phyloP scores from a whole-genome alignment of 2,797 vertebrate genomes.

The Parauchenoglanis punctatus region DNA sequence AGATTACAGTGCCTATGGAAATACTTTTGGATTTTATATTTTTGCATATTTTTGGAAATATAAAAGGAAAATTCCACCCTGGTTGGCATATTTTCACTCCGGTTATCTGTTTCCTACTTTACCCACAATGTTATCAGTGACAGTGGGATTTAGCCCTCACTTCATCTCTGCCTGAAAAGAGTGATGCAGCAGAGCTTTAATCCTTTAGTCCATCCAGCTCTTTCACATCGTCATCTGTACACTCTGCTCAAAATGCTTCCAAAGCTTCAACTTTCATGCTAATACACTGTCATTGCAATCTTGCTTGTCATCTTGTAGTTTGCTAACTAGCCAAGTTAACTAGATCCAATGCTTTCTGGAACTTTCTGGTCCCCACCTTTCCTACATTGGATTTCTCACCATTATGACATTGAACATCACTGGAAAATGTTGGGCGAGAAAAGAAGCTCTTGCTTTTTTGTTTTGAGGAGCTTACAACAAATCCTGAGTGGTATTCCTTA shows the following conservation, averaged over 20 bases:
- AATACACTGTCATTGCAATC: background rate
- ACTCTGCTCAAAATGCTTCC: background rate
- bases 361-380: background rate
- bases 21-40: background rate
- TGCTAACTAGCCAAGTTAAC: background rate
- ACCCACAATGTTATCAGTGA: background rate
- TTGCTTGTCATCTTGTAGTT: background rate
- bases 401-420: background rate
- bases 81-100: background rate
- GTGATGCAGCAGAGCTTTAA: background rate
- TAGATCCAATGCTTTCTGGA: background rate
- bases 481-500: background rate
- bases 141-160: background rate
- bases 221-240: background rate
- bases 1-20: background rate
- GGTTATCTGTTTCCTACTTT: background rate
- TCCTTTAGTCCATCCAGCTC: background rate
- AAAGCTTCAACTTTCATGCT: background rate
- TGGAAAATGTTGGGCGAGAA: background rate
- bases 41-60: no score
- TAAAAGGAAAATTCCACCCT: background rate
- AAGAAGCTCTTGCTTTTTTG: background rate
- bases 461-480: background rate
- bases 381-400: background rate
- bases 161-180: background rate